Evolutionary conservation across 2,797 vertebrate genomes (phyloP).

Genomic region (Halcyon smyrnensis): DNA sequence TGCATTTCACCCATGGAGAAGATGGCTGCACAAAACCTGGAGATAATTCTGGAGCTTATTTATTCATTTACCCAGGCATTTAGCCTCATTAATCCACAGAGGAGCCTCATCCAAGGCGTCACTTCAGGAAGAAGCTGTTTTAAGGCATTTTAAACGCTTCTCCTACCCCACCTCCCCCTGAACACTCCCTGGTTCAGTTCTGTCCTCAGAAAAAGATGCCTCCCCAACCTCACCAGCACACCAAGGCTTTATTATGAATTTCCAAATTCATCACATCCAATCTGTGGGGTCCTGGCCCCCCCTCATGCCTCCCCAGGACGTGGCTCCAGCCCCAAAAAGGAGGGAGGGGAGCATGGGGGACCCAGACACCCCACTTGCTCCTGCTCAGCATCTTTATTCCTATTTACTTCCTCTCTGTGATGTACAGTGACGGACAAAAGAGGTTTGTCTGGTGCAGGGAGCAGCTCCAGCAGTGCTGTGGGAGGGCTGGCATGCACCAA

Average conservation of each 20-base stretch:
- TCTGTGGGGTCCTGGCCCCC: background rate
- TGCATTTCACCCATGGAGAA: background rate
- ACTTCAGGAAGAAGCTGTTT: background rate
- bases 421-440: background rate
- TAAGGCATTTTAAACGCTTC: background rate
- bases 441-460: background rate
- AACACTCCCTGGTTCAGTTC: accelerated
- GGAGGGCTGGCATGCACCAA: background rate
- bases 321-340: background rate
- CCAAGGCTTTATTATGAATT: background rate
- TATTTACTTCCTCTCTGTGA: background rate
- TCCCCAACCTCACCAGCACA: background rate
- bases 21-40: background rate
- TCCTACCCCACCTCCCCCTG: background rate
- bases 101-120: background rate
- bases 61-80: background rate
- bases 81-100: background rate
- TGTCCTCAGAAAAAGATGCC: background rate
- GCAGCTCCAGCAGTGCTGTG: background rate
- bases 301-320: accelerated
- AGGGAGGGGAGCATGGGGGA: accelerated
- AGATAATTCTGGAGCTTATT: background rate
- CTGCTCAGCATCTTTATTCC: background rate
- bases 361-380: accelerated
- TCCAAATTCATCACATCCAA: background rate